Conservation (phyloP, 2,888 invertebrate species). For the Danaus chrysippus region DNA sequence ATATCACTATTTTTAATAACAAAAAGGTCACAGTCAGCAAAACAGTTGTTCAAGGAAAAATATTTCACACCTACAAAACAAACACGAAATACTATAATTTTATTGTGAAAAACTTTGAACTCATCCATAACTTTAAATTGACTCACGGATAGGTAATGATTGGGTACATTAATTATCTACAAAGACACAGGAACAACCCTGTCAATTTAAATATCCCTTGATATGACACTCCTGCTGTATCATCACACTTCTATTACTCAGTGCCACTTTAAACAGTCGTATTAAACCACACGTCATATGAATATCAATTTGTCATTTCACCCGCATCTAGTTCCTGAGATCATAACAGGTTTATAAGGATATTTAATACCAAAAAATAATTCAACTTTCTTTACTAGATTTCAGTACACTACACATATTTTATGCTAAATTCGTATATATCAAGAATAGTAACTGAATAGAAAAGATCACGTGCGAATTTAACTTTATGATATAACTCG, state of each 20-base stretch:
- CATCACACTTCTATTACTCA: conserved; percentile 67
- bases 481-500: no score
- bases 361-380: not conserved
- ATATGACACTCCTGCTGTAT: conserved; percentile 41
- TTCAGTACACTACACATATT: not conserved
- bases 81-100: no score
- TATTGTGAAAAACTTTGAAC: no score
- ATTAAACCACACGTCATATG: conserved; percentile 51
- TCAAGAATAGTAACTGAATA: no score
- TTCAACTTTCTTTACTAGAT: no score
- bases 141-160: not conserved
- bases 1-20: no score
- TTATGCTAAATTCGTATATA: no score
- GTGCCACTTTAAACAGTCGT: conserved; percentile 53
- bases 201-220: conserved; percentile 25
- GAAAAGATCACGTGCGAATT: no score
- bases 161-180: not conserved
- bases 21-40: no score
- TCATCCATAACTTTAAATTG: not conserved
- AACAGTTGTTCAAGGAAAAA: no score
- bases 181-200: not conserved
- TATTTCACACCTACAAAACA: no score
- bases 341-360: not conserved
- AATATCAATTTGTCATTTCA: conserved; percentile 63
- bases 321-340: conserved; percentile 53